Conservation (phyloP, 2,797 vertebrate species). For the Siniperca scherzeri region DNA sequence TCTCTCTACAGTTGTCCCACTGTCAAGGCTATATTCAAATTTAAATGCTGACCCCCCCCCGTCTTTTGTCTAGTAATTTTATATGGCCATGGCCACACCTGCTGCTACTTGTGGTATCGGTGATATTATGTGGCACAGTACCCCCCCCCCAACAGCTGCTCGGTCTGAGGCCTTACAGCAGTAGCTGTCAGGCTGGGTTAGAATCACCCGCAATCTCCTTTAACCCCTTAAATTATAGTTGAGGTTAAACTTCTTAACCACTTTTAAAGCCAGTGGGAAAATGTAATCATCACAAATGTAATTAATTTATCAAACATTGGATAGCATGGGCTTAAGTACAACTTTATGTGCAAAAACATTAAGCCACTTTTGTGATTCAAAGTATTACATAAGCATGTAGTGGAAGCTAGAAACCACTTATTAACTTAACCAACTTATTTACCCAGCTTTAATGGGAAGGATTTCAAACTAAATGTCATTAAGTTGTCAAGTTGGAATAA, state of each 20-base stretch:
- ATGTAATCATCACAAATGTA: constrained; percentile 13
- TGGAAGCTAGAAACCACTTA: neutral
- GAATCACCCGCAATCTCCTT: constrained; percentile 49
- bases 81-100: constrained; percentile 62
- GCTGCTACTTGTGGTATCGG: constrained; percentile 64
- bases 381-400: neutral
- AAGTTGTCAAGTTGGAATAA: too few relatives aligned
- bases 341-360: constrained; percentile 1
- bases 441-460: neutral
- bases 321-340: neutral
- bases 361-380: constrained; percentile 1
- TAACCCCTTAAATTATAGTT: constrained; percentile 53
- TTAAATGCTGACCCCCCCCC: neutral
- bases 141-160: constrained; percentile 64
- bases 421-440: too few relatives aligned
- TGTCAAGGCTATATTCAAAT: constrained; percentile 40
- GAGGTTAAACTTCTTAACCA: constrained; percentile 62
- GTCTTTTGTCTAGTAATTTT: constrained; percentile 32
- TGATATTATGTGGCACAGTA: constrained; percentile 45
- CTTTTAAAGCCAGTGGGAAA: constrained; percentile 27
- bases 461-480: neutral
- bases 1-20: constrained; percentile 19
- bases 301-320: constrained; percentile 15
- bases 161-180: constrained; percentile 41
- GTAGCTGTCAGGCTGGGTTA: constrained; percentile 48